Evolutionary conservation across 2,113 vertebrate species (phyloP).

Genomic region (Scomber colias): DNA sequence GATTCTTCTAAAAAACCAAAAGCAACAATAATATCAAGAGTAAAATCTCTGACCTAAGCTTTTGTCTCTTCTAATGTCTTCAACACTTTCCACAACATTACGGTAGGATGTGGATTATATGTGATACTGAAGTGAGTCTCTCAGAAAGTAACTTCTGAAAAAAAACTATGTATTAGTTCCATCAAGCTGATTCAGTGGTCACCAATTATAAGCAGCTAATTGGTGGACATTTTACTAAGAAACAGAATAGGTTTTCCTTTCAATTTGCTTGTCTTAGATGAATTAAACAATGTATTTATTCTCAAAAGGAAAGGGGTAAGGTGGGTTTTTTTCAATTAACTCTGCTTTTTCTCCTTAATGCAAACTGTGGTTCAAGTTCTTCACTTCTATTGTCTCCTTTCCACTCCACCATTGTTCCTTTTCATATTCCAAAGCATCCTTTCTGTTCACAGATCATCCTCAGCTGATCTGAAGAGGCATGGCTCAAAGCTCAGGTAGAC

Average conservation of each 20-base stretch:
- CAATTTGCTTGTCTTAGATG: background rate
- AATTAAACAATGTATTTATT: background rate
- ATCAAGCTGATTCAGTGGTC: constrained; percentile 3
- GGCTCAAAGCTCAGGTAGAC: constrained; percentile 13
- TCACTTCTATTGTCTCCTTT: background rate
- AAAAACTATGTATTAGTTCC: background rate
- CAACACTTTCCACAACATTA: too few relatives aligned
- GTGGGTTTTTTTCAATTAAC: background rate
- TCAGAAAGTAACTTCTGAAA: too few relatives aligned
- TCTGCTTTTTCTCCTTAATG: background rate
- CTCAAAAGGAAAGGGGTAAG: background rate
- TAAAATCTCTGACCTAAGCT: too few relatives aligned
- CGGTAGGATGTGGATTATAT: too few relatives aligned
- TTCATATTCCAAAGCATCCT: constrained; percentile 13
- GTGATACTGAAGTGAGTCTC: too few relatives aligned
- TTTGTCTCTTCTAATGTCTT: too few relatives aligned
- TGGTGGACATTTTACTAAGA: background rate
- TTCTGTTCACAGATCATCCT: constrained; percentile 14
- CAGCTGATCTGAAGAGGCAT: constrained; percentile 12
- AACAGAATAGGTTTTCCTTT: background rate
- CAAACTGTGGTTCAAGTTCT: background rate
- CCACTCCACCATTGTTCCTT: background rate
- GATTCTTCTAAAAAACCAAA: too few relatives aligned
- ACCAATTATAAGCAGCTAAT: background rate
- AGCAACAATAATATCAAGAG: too few relatives aligned